These are phyloP conservation scores for Neotoma lepida DNA, from an alignment of 2,113 vertebrate species.

Conservation along the genomic window DNA sequence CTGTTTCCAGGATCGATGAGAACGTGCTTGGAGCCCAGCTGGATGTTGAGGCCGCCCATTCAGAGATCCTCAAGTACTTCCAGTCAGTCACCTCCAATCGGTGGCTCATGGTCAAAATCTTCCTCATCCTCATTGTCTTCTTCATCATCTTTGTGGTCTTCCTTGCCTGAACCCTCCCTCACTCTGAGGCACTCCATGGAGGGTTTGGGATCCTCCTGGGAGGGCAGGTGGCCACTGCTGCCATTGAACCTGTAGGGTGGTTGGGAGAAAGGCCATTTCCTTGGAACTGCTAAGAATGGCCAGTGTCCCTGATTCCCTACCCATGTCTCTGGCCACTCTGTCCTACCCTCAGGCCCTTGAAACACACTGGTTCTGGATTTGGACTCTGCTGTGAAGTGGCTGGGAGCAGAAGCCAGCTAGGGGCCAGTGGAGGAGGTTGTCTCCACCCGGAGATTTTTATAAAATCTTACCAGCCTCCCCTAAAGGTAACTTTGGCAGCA, in stretches of 20 bases:
- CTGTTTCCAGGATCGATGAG: slow-evolving; percentile 89
- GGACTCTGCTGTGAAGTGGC: slow-evolving; percentile 83
- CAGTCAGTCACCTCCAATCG: slow-evolving; percentile 96
- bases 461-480: slow-evolving; percentile 37
- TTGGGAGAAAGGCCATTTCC: slow-evolving; percentile 64
- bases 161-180: slow-evolving; percentile 87
- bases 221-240: slow-evolving; percentile 62
- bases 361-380: slow-evolving; percentile 62
- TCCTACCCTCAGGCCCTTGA: slow-evolving; percentile 17
- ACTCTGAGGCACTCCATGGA: slow-evolving; percentile 19
- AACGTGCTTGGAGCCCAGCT: slow-evolving; percentile 94
- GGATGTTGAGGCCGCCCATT: slow-evolving; percentile 93
- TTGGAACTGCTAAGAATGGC: slow-evolving; percentile 70
- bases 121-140: slow-evolving; percentile 94
- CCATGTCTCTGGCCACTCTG: slow-evolving; percentile 21
- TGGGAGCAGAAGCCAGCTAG: slow-evolving; percentile 47
- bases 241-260: slow-evolving; percentile 68
- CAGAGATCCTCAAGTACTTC: slow-evolving; percentile 96
- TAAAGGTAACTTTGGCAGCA: slow-evolving; percentile 44
- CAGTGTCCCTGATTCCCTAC: neutral
- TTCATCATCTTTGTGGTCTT: slow-evolving; percentile 97
- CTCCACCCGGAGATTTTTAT: slow-evolving; percentile 56
- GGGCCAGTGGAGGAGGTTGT: neutral
- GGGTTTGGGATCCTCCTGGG: slow-evolving; percentile 3
- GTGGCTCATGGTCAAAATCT: slow-evolving; percentile 98